Conservation (phyloP, 2,888 invertebrate species). For the Drosophila sordidula region DNA sequence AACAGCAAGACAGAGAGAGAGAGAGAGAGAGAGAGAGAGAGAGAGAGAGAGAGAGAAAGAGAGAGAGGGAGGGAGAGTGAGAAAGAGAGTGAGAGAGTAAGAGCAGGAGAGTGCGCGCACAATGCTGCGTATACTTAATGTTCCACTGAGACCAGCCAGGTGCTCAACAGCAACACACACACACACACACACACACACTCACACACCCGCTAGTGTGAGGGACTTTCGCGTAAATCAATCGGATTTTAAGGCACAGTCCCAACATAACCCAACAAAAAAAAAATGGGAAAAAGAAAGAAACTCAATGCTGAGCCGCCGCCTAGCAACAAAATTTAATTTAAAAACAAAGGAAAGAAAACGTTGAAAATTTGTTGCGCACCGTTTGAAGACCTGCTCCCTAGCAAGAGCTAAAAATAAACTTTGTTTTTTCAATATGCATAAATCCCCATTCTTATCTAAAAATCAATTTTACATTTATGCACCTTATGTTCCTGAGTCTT, state of each 20-base stretch:
- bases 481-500: no score
- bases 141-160: conserved; percentile 42
- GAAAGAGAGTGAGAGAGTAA: conserved; percentile 15
- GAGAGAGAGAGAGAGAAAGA: conserved; percentile 2
- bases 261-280: conserved; percentile 7
- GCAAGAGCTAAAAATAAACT: not conserved
- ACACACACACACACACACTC: conserved; percentile 29
- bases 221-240: conserved; percentile 52
- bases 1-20: conserved; percentile 22
- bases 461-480: no score
- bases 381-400: not conserved
- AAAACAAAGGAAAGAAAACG: not conserved
- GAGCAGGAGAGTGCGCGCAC: conserved; percentile 50
- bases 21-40: conserved; percentile 1
- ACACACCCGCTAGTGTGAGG: conserved; percentile 13
- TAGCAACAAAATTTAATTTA: conserved; percentile 35
- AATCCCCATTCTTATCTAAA: no score
- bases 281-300: not conserved
- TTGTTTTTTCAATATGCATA: not conserved
- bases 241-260: conserved; percentile 27
- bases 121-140: conserved; percentile 56
- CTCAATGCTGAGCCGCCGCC: conserved; percentile 6
- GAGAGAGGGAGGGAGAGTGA: conserved; percentile 6
- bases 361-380: not conserved
- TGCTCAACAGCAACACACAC: conserved; percentile 29